Conservation (phyloP, 2,797 vertebrate species). For the Acanthurus leucopareius region DNA sequence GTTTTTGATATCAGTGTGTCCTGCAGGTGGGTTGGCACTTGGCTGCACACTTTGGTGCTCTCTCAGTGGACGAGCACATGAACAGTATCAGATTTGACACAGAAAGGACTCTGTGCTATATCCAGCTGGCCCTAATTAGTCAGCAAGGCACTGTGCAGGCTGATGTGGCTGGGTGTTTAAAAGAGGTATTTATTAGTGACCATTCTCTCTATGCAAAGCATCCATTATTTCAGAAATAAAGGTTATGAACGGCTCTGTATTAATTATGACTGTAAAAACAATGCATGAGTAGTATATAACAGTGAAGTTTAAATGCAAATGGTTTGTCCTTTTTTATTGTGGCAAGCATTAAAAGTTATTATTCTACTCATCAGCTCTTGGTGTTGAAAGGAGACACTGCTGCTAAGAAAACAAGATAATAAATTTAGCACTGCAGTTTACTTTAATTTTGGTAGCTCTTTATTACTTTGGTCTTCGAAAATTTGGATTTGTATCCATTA, state of each 20-base stretch:
- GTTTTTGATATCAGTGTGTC: constrained; percentile 3
- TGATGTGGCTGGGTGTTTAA: constrained; percentile 30
- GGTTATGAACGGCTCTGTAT: constrained; percentile 1
- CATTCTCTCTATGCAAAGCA: constrained; percentile 14
- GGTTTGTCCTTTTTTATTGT: background rate
- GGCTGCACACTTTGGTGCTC: constrained; percentile 55
- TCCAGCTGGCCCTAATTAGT: constrained; percentile 77
- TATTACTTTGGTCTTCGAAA: background rate
- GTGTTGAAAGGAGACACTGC: background rate
- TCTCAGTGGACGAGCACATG: constrained; percentile 77
- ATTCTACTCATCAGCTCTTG: background rate
- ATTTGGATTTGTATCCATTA: background rate
- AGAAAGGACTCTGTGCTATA: constrained; percentile 73
- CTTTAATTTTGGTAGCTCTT: background rate
- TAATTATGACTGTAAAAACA: background rate
- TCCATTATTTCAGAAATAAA: constrained; percentile 7
- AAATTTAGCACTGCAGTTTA: background rate
- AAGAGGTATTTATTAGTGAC: constrained; percentile 18
- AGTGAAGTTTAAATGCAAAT: background rate
- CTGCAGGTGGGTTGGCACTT: constrained; percentile 39
- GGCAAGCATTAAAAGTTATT: background rate
- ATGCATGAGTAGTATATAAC: background rate
- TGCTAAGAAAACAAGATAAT: background rate
- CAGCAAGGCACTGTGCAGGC: constrained; percentile 59
- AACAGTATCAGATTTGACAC: constrained; percentile 75